Evolutionary conservation across 2,113 vertebrate genomes (phyloP).

Genomic region (Dromiciops gliroides): DNA sequence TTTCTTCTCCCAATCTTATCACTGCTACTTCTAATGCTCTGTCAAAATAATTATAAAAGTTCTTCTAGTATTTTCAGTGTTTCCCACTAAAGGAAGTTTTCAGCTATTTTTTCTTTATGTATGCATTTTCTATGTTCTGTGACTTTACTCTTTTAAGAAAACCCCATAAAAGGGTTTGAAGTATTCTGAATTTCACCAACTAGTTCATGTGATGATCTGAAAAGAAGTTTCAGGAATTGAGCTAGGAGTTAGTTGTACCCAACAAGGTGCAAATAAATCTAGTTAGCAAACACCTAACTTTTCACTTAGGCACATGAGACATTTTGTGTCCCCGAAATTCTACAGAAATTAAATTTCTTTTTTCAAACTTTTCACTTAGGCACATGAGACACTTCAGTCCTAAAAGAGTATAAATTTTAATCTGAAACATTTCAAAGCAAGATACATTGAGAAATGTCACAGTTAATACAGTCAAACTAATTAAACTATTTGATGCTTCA

Average conservation of each 20-base stretch:
- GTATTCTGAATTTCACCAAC: constrained; percentile 29
- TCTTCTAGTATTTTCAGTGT: constrained; percentile 6
- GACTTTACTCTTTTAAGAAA: neutral
- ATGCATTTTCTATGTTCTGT: neutral
- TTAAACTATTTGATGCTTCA: constrained; percentile 67
- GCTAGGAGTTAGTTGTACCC: constrained; percentile 36
- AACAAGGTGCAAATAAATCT: constrained; percentile 19
- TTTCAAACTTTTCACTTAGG: constrained; percentile 59
- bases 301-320: too few relatives aligned
- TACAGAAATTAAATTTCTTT: constrained; percentile 57
- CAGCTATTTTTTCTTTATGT: neutral
- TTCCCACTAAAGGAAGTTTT: constrained; percentile 22
- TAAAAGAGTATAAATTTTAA: too few relatives aligned
- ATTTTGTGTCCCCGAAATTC: neutral
- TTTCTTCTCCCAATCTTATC: constrained; percentile 24
- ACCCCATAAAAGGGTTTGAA: neutral
- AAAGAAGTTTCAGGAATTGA: neutral
- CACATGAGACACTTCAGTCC: too few relatives aligned
- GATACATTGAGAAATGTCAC: too few relatives aligned
- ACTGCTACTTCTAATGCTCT: constrained; percentile 10
- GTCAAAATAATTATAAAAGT: neutral
- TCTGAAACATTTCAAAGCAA: too few relatives aligned
- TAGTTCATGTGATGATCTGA: neutral
- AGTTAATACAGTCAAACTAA: constrained; percentile 55
- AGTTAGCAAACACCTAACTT: constrained; percentile 12